Evolutionary conservation across 2,113 vertebrate species (phyloP).

Genomic region (Pterocles gutturalis): DNA sequence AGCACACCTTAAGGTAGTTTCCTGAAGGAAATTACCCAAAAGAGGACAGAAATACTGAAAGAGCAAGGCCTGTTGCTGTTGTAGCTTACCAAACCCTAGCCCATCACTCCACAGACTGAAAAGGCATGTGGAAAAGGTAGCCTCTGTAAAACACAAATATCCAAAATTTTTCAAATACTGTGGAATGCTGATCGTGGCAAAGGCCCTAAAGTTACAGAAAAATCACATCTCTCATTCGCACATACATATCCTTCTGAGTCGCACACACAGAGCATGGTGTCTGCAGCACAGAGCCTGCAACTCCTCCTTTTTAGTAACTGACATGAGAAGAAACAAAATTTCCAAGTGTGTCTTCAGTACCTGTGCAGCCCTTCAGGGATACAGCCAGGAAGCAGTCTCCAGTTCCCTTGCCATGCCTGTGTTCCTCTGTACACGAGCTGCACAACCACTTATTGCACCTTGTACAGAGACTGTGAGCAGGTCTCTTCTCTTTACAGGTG

Average conservation of each 20-base stretch:
- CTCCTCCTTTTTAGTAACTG: background rate
- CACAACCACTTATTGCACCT: slow-evolving; percentile 84
- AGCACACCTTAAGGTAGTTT: background rate
- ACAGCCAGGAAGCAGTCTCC: slow-evolving; percentile 62
- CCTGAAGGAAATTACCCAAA: background rate
- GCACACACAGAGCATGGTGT: background rate
- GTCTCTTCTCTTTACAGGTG: slow-evolving; percentile 79
- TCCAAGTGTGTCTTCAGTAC: slow-evolving; percentile 11
- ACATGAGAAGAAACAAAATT: background rate
- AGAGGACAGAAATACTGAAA: background rate
- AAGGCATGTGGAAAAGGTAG: background rate
- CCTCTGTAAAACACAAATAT: background rate
- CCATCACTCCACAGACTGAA: background rate
- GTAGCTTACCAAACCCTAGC: background rate
- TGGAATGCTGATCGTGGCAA: background rate
- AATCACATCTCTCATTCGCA: background rate
- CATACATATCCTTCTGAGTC: rapidly evolving
- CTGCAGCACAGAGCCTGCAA: background rate
- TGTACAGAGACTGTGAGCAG: slow-evolving; percentile 82
- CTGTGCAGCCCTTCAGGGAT: slow-evolving; percentile 74
- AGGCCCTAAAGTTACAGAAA: background rate
- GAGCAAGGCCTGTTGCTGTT: background rate
- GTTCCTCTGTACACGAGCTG: slow-evolving; percentile 81
- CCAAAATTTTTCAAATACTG: background rate
- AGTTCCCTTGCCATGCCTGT: slow-evolving; percentile 59